Percentiles rank a stretch among this genome's conserved stretches.
Conservation (phyloP, 2,888 invertebrate genomes). For the Theodoxus fluviatilis region DNA sequence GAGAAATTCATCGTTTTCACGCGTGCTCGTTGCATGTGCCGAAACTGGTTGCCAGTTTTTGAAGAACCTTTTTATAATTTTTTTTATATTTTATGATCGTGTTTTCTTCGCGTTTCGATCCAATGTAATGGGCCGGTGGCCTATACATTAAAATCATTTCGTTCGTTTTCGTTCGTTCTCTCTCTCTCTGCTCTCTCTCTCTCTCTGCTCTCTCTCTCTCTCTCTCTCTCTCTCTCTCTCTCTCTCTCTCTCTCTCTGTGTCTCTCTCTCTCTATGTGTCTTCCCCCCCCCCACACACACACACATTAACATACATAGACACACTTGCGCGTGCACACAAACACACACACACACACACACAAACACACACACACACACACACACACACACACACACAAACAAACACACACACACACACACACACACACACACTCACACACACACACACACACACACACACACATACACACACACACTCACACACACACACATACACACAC, state of each 20-base stretch:
- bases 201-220: neutral
- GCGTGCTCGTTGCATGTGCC: too few relatives aligned
- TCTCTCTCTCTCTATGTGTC: neutral
- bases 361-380: neutral
- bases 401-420: slow-evolving; percentile 4
- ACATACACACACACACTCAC: neutral
- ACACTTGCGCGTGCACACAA: neutral
- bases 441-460: neutral
- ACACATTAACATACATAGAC: neutral
- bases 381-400: slow-evolving; percentile 4
- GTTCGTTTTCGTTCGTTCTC: neutral
- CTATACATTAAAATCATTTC: too few relatives aligned
- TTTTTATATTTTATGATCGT: too few relatives aligned
- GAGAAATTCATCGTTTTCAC: too few relatives aligned
- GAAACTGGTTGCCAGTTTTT: too few relatives aligned
- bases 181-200: neutral
- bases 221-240: neutral
- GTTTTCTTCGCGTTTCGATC: too few relatives aligned
- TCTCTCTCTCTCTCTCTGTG: slow-evolving; percentile 1
- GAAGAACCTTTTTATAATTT: too few relatives aligned
- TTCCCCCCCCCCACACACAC: neutral
- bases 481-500: neutral
- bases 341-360: neutral
- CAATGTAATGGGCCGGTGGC: too few relatives aligned
- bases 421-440: neutral